Base-by-base conservation (phyloP, 1,140 invertebrate species). In the Musca vetustissima region DNA sequence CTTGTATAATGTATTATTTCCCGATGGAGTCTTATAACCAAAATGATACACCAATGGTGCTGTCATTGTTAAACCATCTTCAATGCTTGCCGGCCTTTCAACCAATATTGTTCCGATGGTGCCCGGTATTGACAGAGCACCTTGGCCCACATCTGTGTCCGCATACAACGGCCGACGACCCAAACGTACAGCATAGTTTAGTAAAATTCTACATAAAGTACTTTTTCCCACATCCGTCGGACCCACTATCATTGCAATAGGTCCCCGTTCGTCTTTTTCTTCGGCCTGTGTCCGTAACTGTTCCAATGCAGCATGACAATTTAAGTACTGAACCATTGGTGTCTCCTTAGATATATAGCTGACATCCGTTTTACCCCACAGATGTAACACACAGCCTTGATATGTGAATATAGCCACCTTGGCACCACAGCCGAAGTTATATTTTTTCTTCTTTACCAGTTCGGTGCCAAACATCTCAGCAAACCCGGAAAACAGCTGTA, bases 391-490 rank as follows among this genome's bases (percentile, higher is more conserved):
- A 79, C 96, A 98, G 2, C 96, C 96, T 81, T 98, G 94, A 89
- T 93, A 99, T 9, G 97, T 97, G 76, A 94, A 99, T 1, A 99
- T 91, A 0, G 97, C 97, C 15, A 97, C 90, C 86, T 99, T 98
- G 1, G 95, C 92, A 2, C 96, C 96, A 7, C 90, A 86, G 22
- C 88, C 87, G 80, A 99, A 99, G 72, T 90, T 90, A 83, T 99
- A 99, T 17, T 90, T 89, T 84, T 96, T 98, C 22, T 94, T 94
- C 83, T 94, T 94, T 0, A 97, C 93, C 67, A 99, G 79, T 84
- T 99, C 97, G 0, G 96, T 97, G 0, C 98, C 98, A 86, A 99
- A 99, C 55, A 99, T 88, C 87, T 99, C 98, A 0, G 95, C 97
- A 72, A 92, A 87, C 9, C 97, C 97, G 78, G 84, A 89, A 77